A percentile compares a stretch with the other conserved stretches of the same genome.
Conservation (phyloP, 2,888 invertebrate genomes). For the Philhelius pedissequus region DNA sequence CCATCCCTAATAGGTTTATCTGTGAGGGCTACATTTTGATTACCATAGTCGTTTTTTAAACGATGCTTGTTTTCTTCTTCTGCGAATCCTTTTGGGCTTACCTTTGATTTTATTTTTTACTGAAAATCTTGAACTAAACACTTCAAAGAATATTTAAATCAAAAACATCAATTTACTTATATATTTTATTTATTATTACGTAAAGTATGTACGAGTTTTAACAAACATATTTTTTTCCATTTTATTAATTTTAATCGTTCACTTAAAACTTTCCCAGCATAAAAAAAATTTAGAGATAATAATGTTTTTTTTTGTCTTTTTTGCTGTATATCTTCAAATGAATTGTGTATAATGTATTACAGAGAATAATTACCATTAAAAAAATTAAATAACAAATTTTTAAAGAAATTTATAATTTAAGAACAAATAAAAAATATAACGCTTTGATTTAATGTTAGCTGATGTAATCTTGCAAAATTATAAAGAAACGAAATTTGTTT, state of each 20-base stretch:
- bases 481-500: background rate
- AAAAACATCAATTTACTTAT: slow-evolving; percentile 37
- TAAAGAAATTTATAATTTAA: slow-evolving; percentile 23
- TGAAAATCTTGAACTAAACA: too few species aligned
- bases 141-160: too few species aligned
- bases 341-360: background rate
- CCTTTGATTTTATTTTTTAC: too few species aligned
- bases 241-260: slow-evolving; percentile 36
- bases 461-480: background rate
- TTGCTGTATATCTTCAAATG: background rate
- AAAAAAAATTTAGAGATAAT: slow-evolving; percentile 33
- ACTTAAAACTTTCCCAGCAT: slow-evolving; percentile 23
- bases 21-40: too few species aligned
- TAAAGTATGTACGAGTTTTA: slow-evolving; percentile 68
- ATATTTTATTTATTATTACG: slow-evolving; percentile 67
- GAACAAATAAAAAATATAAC: background rate
- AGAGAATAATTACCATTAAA: slow-evolving; percentile 27
- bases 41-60: too few species aligned
- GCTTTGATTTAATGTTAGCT: slow-evolving; percentile 22
- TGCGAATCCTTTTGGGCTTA: too few species aligned
- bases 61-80: too few species aligned
- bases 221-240: slow-evolving; percentile 68
- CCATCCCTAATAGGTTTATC: too few species aligned
- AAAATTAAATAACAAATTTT: slow-evolving; percentile 3
- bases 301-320: background rate